phyloP scores from a whole-genome alignment of 1,140 invertebrate species.

The Hirudo medicinalis region DNA sequence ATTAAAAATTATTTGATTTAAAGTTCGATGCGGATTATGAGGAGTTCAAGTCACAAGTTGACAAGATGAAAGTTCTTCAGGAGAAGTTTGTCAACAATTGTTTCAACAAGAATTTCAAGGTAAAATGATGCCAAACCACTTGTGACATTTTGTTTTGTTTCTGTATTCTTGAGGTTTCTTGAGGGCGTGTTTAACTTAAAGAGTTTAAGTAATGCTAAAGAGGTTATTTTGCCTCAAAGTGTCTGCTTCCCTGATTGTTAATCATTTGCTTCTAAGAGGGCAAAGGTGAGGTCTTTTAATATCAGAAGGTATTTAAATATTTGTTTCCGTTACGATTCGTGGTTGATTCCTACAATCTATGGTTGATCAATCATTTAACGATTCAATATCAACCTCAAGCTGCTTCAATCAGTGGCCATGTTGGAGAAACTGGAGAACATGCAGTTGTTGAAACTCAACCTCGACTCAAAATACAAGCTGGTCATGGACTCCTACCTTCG shows the following conservation, averaged over 20 bases:
- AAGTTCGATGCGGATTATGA: slow-evolving; percentile 70
- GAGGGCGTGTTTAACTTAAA: too few relatives aligned
- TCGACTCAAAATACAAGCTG: slow-evolving; percentile 63
- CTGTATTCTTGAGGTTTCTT: too few relatives aligned
- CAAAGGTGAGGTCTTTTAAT: too few relatives aligned
- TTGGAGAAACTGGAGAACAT: slow-evolving; percentile 41
- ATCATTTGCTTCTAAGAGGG: too few relatives aligned
- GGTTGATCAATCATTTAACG: too few relatives aligned
- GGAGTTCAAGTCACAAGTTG: slow-evolving; percentile 61
- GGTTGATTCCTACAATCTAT: too few relatives aligned
- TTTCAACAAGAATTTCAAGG: slow-evolving; percentile 37
- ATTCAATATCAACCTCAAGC: too few relatives aligned
- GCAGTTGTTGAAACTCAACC: slow-evolving; percentile 35
- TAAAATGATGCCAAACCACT: slow-evolving; percentile 26
- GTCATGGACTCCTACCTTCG: slow-evolving; percentile 68
- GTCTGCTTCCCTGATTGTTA: too few relatives aligned
- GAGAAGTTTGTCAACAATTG: slow-evolving; percentile 41
- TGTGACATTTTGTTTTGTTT: background rate
- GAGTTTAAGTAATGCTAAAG: too few relatives aligned
- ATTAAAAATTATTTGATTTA: slow-evolving; percentile 24
- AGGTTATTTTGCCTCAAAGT: too few relatives aligned
- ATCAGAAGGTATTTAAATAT: too few relatives aligned
- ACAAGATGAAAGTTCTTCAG: slow-evolving; percentile 33
- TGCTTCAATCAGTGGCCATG: slow-evolving; percentile 36
- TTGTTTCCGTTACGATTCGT: too few relatives aligned